Percentiles rank a stretch among this genome's conserved stretches.
Evolutionary conservation across 92 coral and sea anemone species (phyloP).

Genomic region (Parazoanthus atlanticus): DNA sequence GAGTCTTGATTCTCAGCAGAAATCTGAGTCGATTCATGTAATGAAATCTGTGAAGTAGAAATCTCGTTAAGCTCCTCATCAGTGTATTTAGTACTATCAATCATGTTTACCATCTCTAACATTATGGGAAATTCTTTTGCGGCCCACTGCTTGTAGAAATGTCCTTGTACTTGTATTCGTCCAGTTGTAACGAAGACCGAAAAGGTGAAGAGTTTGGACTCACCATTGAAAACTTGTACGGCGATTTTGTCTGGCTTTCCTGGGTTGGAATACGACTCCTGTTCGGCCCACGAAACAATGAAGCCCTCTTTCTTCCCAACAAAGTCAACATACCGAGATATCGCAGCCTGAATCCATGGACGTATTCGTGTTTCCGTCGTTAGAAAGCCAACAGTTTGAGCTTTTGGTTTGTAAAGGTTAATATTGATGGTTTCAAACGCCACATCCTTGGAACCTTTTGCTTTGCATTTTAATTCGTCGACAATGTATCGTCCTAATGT

Average conservation of each 20-base stretch:
- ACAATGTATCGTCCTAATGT: conserved; percentile 52
- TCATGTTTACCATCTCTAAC: conserved; percentile 25
- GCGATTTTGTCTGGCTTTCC: conserved; percentile 45
- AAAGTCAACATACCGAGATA: conserved; percentile 44
- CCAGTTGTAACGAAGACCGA: conserved; percentile 49
- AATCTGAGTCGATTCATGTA: neutral
- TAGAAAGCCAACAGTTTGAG: conserved; percentile 47
- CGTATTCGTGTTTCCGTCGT: conserved; percentile 47
- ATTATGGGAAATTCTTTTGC: conserved; percentile 49
- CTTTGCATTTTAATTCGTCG: conserved; percentile 48
- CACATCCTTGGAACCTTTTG: conserved; percentile 49
- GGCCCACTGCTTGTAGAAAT: conserved; percentile 33
- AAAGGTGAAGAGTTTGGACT: conserved; percentile 40
- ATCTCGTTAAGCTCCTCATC: conserved; percentile 10
- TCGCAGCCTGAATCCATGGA: conserved; percentile 50
- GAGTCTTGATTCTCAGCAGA: conserved; percentile 6
- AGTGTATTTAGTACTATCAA: neutral
- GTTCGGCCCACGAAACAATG: conserved; percentile 37
- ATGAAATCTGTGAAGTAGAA: conserved; percentile 1
- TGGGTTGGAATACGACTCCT: conserved; percentile 38
- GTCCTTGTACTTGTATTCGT: conserved; percentile 44
- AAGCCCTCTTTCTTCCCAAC: conserved; percentile 4
- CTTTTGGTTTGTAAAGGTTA: conserved; percentile 52
- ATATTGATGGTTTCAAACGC: conserved; percentile 45
- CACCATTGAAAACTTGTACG: conserved; percentile 11